Percentiles rank a stretch among this genome's conserved stretches.
Conservation (phyloP, 2,113 vertebrate species). For the Lasiurus cinereus region DNA sequence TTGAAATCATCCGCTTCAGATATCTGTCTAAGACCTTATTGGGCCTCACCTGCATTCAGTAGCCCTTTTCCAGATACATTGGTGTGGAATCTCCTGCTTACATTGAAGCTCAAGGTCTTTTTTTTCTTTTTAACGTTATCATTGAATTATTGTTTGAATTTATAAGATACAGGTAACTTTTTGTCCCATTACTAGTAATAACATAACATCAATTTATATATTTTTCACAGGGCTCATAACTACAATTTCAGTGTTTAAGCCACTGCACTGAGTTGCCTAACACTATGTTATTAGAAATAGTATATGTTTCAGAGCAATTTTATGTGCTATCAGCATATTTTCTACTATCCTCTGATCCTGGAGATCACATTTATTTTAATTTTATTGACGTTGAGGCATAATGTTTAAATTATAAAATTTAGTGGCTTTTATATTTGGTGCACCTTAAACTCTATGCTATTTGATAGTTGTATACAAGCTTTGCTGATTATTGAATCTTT, state of each 20-base stretch:
- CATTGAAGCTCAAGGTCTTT: background rate
- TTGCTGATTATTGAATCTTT: constrained; percentile 52
- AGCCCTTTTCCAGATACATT: background rate
- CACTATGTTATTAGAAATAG: background rate
- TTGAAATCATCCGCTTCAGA: background rate
- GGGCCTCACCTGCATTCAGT: background rate
- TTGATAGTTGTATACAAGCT: background rate
- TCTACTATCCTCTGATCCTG: background rate
- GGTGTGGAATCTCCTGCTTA: background rate
- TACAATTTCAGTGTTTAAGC: background rate
- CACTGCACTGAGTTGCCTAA: background rate
- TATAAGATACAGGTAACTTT: background rate
- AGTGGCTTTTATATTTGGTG: background rate
- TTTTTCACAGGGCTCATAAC: background rate
- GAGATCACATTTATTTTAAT: background rate
- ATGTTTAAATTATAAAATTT: constrained; percentile 15
- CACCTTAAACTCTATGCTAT: background rate
- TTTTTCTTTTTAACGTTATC: background rate
- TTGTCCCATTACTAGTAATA: background rate
- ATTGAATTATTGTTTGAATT: background rate
- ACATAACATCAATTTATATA: background rate
- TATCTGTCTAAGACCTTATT: background rate
- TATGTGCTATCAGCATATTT: background rate
- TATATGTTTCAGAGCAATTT: background rate
- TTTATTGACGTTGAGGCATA: constrained; percentile 22